Evolutionary conservation across 2,797 vertebrate species (phyloP).

Genomic region (Cuculus canorus): DNA sequence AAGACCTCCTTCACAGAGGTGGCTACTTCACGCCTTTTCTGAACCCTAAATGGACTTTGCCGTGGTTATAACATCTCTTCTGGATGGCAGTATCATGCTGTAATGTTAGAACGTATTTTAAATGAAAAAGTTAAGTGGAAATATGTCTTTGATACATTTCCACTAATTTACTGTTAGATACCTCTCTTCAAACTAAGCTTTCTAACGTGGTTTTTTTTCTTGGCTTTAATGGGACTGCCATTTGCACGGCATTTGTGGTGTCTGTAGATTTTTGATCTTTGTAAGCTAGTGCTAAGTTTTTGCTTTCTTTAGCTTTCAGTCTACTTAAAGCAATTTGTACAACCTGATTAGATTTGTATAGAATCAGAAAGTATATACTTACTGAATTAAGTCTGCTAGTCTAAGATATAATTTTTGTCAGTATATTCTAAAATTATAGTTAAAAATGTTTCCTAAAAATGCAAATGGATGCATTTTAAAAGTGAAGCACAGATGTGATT

Average conservation of each 20-base stretch:
- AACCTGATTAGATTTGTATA: background rate
- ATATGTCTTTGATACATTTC: background rate
- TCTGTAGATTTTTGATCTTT: background rate
- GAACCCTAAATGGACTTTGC: background rate
- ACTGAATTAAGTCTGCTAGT: background rate
- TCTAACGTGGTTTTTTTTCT: background rate
- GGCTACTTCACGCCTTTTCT: accelerated
- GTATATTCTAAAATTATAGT: background rate
- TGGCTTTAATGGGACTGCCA: background rate
- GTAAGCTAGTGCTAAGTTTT: background rate
- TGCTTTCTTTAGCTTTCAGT: background rate
- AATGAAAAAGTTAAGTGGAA: background rate
- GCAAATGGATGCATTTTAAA: background rate
- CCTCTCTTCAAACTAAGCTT: background rate
- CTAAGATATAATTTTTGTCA: background rate
- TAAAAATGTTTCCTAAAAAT: background rate
- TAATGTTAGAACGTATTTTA: background rate
- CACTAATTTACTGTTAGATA: background rate
- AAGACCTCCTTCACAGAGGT: background rate
- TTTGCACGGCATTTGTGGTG: background rate
- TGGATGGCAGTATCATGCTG: accelerated
- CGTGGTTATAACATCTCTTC: background rate
- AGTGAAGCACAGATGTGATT: background rate
- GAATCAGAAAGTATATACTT: background rate
- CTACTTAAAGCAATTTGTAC: background rate